Percentiles rank a stretch among this genome's conserved stretches.
Evolutionary conservation across 2,113 vertebrate genomes (phyloP).

Genomic region (Coryphaenoides rupestris): DNA sequence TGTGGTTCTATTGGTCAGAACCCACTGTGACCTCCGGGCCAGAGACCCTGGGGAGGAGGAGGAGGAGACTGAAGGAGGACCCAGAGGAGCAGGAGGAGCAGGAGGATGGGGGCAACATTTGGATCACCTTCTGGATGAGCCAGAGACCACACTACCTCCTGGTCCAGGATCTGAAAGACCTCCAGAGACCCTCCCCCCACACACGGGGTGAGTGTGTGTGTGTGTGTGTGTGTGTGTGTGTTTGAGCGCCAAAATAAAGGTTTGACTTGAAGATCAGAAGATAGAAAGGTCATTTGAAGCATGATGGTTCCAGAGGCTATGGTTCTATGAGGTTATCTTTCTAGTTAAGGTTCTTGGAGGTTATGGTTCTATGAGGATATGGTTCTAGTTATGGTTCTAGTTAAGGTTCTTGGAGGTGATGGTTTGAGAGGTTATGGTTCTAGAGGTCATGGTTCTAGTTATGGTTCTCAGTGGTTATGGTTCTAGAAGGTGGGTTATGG

Average conservation of each 20-base stretch:
- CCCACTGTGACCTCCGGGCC: background rate
- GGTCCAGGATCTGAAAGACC: too few relatives aligned
- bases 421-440: too few relatives aligned
- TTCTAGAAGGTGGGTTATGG: too few relatives aligned
- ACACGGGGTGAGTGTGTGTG: background rate
- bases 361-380: too few relatives aligned
- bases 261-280: background rate
- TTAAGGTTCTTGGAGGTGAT: too few relatives aligned
- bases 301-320: too few relatives aligned
- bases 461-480: too few relatives aligned
- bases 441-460: too few relatives aligned
- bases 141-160: background rate
- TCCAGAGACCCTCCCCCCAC: background rate
- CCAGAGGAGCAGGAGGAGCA: background rate
- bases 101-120: background rate
- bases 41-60: background rate
- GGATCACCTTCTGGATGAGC: background rate
- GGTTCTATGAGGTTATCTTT: too few relatives aligned
- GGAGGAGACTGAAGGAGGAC: background rate
- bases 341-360: too few relatives aligned
- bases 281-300: too few relatives aligned
- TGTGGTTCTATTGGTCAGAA: background rate
- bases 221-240: background rate
- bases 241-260: background rate
- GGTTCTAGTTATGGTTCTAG: too few relatives aligned